These are phyloP conservation scores for Callaeas wilsoni DNA, from an alignment of 2,113 vertebrate genomes.

Conservation along the genomic window DNA sequence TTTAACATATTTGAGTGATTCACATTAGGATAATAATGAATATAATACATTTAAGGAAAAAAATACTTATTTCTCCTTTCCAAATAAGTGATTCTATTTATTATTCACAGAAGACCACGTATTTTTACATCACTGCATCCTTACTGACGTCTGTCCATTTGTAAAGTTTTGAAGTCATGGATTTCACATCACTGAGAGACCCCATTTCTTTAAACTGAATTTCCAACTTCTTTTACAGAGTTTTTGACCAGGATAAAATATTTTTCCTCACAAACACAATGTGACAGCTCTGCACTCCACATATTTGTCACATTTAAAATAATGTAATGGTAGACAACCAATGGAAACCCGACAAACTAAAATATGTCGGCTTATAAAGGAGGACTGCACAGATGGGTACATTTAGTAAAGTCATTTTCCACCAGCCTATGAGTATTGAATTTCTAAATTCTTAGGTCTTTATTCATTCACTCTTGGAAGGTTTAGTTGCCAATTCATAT, in stretches of 20 bases:
- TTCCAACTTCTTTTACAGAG: not conserved
- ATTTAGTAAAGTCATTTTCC: not conserved
- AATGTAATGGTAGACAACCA: not conserved
- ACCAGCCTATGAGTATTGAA: not conserved
- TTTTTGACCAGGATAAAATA: not conserved
- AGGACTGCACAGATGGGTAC: not conserved
- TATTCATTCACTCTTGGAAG: not conserved
- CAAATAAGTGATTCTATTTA: not conserved
- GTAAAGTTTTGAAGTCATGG: not conserved
- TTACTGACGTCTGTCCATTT: not conserved
- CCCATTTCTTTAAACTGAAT: not conserved
- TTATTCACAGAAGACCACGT: not conserved
- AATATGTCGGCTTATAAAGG: not conserved
- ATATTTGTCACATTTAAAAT: not conserved
- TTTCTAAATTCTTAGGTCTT: not conserved
- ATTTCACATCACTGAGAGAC: not conserved
- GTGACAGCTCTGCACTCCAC: not conserved
- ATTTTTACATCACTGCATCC: not conserved
- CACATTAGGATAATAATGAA: not conserved
- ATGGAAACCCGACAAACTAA: not conserved
- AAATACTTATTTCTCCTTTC: not conserved
- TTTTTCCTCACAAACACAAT: not conserved
- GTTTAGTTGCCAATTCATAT: conserved; percentile 10
- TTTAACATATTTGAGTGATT: not conserved
- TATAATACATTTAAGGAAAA: not conserved